Conservation (phyloP, 2,888 invertebrate genomes). For the Latheticus oryzae region DNA sequence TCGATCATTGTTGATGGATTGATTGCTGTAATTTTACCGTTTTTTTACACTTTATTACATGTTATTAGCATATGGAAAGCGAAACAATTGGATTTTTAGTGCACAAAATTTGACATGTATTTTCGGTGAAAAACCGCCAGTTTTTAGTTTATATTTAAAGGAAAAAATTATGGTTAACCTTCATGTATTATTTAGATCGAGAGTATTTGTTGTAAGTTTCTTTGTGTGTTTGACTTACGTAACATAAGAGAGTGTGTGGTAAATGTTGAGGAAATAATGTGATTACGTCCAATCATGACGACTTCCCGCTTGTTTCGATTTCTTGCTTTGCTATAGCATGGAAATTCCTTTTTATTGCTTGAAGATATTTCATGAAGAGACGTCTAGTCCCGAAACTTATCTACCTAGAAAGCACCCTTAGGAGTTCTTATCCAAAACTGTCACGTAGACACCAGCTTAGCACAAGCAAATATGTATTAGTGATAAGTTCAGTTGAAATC, state of each 20-base stretch:
- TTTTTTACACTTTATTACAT: conserved; percentile 14
- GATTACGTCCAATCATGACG: neutral
- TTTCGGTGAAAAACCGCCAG: too few species aligned
- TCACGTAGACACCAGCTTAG: too few species aligned
- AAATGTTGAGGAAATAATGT: conserved; percentile 18
- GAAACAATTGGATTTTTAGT: conserved; percentile 23
- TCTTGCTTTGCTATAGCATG: too few species aligned
- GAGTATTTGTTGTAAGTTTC: conserved; percentile 17
- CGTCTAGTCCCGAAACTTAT: too few species aligned
- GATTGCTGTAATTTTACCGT: conserved; percentile 31
- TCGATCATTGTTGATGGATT: conserved; percentile 25
- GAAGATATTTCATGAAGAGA: too few species aligned
- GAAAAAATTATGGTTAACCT: conserved; percentile 13
- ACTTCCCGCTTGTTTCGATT: conserved; percentile 8
- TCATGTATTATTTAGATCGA: conserved; percentile 14
- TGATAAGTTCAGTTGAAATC: too few species aligned
- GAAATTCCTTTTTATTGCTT: too few species aligned
- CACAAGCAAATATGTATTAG: too few species aligned
- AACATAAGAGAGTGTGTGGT: conserved; percentile 12
- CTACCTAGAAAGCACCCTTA: too few species aligned
- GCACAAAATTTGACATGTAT: conserved; percentile 6
- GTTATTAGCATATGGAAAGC: conserved; percentile 30
- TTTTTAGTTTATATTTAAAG: too few species aligned
- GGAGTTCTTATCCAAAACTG: too few species aligned
- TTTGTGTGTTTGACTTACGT: conserved; percentile 15